Conservation (phyloP, 1,140 invertebrate genomes). For the Dinoponera quadriceps region DNA sequence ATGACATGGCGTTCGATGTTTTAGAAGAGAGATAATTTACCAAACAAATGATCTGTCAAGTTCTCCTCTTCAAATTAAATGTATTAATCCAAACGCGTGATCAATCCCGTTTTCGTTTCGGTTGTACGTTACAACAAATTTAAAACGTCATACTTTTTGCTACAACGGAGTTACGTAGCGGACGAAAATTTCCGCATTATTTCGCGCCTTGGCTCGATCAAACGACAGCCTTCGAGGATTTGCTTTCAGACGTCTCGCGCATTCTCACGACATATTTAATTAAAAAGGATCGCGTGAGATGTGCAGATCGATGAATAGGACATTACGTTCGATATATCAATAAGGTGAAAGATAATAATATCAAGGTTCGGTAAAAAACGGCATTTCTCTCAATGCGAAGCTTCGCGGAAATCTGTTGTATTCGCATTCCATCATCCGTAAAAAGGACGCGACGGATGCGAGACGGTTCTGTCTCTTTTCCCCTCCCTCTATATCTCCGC, state of each 20-base stretch:
- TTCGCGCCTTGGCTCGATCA: not conserved
- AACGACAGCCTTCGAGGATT: conserved; percentile 9
- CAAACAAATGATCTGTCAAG: too few relatives aligned
- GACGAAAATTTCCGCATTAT: not conserved
- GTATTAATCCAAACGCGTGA: too few relatives aligned
- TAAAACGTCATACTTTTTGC: too few relatives aligned
- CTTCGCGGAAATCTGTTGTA: conserved; percentile 66
- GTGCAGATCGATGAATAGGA: conserved; percentile 52
- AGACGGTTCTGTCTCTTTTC: conserved; percentile 31
- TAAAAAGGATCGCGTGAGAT: conserved; percentile 21
- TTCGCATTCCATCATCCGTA: conserved; percentile 64
- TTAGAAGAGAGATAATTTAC: too few relatives aligned
- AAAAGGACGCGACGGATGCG: conserved; percentile 54
- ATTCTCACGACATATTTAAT: conserved; percentile 41
- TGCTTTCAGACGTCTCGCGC: conserved; percentile 19
- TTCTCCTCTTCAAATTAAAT: too few relatives aligned
- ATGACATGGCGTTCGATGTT: too few relatives aligned
- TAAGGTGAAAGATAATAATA: conserved; percentile 54
- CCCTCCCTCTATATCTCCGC: too few relatives aligned
- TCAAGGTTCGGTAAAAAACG: conserved; percentile 34
- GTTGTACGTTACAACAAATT: too few relatives aligned
- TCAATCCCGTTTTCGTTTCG: too few relatives aligned
- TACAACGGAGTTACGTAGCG: too few relatives aligned
- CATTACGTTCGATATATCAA: conserved; percentile 63
- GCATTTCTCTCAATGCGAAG: conserved; percentile 49